Conservation (phyloP, 2,888 invertebrate species). For the Melieria crassipennis region DNA sequence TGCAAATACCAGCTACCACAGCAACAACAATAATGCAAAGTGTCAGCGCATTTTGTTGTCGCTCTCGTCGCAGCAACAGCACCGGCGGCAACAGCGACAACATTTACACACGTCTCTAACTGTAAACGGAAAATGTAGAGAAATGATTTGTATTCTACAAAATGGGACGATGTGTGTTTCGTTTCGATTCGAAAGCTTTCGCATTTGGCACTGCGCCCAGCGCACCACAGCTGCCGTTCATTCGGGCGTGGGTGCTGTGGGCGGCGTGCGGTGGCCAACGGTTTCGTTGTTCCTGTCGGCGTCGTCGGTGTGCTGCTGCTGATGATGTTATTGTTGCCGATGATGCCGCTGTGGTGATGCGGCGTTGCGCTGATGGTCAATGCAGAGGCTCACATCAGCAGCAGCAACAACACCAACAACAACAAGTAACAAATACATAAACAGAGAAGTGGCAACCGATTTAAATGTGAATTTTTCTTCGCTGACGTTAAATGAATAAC, state of each 20-base stretch:
- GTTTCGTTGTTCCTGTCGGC: too few relatives aligned
- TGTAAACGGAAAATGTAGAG: too few relatives aligned
- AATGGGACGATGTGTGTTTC: too few relatives aligned
- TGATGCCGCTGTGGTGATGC: background rate
- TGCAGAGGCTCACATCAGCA: conserved; percentile 31
- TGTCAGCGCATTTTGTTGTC: background rate
- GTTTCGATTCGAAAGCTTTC: too few relatives aligned
- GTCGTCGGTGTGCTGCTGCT: background rate
- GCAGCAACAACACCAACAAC: conserved; percentile 9
- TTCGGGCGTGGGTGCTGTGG: too few relatives aligned
- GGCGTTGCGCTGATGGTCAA: conserved; percentile 40
- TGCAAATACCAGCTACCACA: background rate
- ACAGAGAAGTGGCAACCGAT: background rate
- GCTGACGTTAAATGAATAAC: conserved; percentile 19
- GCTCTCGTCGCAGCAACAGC: background rate
- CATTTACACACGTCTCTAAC: background rate
- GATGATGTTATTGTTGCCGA: background rate
- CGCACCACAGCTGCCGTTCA: too few relatives aligned
- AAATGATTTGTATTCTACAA: too few relatives aligned
- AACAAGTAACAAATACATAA: background rate
- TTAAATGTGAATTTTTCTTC: background rate
- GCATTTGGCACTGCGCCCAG: too few relatives aligned
- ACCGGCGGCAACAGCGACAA: background rate
- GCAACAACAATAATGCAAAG: background rate
- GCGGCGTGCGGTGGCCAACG: too few relatives aligned